Percentiles rank a stretch among this genome's conserved stretches.
phyloP scores from a whole-genome alignment of 2,797 vertebrate species.

The Paedocypris micromegethes region DNA sequence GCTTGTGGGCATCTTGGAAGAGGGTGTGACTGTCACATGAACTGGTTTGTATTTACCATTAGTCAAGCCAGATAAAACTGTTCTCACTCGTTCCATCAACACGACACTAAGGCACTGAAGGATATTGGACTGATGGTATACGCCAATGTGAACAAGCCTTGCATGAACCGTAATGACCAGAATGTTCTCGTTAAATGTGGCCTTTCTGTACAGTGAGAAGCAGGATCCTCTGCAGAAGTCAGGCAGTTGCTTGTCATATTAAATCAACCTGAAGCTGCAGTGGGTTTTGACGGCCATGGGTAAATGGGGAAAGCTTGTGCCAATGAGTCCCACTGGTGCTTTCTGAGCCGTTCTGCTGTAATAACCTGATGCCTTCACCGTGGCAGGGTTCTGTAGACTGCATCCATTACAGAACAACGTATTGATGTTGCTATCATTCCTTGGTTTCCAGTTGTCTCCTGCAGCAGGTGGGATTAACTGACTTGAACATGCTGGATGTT shows the following conservation, averaged over 20 bases:
- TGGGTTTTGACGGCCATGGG: slow-evolving; percentile 14
- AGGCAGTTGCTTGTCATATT: slow-evolving; percentile 23
- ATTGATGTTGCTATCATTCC: slow-evolving; percentile 3
- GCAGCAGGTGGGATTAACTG: slow-evolving; percentile 21
- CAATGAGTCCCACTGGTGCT: slow-evolving; percentile 22
- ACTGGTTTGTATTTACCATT: slow-evolving; percentile 20
- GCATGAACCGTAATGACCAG: slow-evolving; percentile 17
- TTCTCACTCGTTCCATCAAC: slow-evolving; percentile 13
- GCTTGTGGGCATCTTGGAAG: not conserved
- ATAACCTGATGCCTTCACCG: slow-evolving; percentile 16
- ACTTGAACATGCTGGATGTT: slow-evolving; percentile 9
- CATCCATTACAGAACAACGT: slow-evolving; percentile 10
- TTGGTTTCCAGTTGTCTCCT: slow-evolving; percentile 12
- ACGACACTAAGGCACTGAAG: slow-evolving; percentile 7
- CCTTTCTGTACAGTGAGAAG: slow-evolving; percentile 6
- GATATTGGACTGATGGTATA: slow-evolving; percentile 15
- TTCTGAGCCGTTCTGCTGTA: slow-evolving; percentile 11
- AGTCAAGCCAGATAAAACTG: slow-evolving; percentile 1
- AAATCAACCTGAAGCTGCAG: slow-evolving; percentile 26
- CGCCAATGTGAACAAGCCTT: slow-evolving; percentile 10
- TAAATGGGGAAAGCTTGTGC: slow-evolving; percentile 26
- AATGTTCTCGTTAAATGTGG: slow-evolving; percentile 20
- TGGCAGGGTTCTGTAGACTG: slow-evolving; percentile 22
- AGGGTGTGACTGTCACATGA: not conserved
- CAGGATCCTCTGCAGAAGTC: slow-evolving; percentile 2